Percentiles rank a stretch among this genome's conserved stretches.
Evolutionary conservation across 2,888 invertebrate species (phyloP).

Genomic region (Idaea aversata): DNA sequence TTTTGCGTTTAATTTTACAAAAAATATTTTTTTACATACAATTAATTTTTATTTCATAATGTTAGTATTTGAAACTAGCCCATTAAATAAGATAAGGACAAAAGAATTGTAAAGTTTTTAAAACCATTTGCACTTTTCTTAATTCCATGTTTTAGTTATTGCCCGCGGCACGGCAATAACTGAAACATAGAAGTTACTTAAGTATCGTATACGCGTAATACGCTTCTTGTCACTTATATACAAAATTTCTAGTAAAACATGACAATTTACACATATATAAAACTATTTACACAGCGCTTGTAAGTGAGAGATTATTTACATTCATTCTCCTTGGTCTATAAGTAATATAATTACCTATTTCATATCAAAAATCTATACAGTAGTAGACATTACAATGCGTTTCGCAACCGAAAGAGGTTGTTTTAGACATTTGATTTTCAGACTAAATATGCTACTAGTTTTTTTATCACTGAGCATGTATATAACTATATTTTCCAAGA

Average conservation of each 20-base stretch:
- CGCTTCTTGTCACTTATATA: not conserved
- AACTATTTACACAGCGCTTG: no score
- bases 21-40: no score
- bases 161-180: not conserved
- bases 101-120: not conserved
- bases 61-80: no score
- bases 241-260: not conserved
- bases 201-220: not conserved
- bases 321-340: not conserved
- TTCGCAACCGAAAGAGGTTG: not conserved
- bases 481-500: no score
- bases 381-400: not conserved
- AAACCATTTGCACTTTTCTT: not conserved
- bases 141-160: not conserved
- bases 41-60: no score
- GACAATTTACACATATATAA: no score
- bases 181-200: conserved; percentile 3
- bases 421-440: no score
- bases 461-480: no score
- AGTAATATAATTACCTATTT: not conserved
- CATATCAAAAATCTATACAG: not conserved
- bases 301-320: conserved; percentile 9
- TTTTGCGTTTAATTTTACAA: no score
- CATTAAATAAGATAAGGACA: no score
- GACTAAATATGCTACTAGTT: no score